phyloP scores from a whole-genome alignment of 1,140 invertebrate genomes.

The Listronotus bonariensis region DNA sequence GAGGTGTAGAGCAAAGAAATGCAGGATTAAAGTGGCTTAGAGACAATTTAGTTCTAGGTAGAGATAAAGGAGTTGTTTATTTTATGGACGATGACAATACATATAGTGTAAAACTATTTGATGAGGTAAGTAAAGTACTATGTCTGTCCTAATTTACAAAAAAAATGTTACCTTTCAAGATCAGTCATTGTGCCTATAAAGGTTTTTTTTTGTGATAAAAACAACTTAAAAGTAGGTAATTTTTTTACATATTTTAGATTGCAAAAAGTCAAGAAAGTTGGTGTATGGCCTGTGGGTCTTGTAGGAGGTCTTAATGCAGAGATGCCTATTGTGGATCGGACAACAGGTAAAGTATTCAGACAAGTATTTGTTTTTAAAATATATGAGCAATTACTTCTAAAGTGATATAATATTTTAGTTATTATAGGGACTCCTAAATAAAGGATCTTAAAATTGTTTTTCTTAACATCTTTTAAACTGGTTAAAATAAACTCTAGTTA shows the following conservation, averaged over 20 bases:
- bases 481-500: no score
- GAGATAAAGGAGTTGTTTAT: slow-evolving; percentile 82
- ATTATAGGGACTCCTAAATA: no score
- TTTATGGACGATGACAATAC: slow-evolving; percentile 99
- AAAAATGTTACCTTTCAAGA: not conserved
- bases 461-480: no score
- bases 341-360: slow-evolving; percentile 56
- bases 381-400: no score
- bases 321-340: slow-evolving; percentile 71
- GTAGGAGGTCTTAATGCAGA: slow-evolving; percentile 90
- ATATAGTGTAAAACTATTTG: slow-evolving; percentile 87
- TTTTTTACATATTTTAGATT: slow-evolving; percentile 63
- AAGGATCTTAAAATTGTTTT: no score
- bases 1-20: slow-evolving; percentile 95
- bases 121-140: slow-evolving; percentile 68
- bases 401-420: no score
- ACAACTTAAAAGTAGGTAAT: not conserved
- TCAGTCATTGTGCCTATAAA: not conserved
- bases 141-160: not conserved
- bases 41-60: slow-evolving; percentile 63
- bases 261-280: slow-evolving; percentile 81
- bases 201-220: not conserved
- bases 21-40: slow-evolving; percentile 86
- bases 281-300: slow-evolving; percentile 96
- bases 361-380: no score